A percentile compares a stretch with the other conserved stretches of the same genome.
Conservation (phyloP, 1,140 invertebrate genomes). For the Microplitis mediator region DNA sequence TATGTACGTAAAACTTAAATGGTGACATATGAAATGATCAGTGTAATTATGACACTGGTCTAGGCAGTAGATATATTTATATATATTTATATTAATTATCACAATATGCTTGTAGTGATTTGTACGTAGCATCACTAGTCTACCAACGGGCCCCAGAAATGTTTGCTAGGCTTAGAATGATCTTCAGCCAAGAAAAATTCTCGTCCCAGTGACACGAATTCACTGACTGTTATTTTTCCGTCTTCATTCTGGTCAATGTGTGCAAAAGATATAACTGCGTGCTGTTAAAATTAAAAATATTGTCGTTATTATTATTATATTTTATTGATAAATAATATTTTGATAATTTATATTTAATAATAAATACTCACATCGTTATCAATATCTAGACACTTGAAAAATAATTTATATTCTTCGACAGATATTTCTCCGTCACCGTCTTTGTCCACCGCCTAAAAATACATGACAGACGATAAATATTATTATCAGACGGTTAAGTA, state of each 20-base stretch:
- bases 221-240: constrained; percentile 75
- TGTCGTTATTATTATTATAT: constrained; percentile 8
- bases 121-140: constrained; percentile 45
- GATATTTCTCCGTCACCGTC: constrained; percentile 78
- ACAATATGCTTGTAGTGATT: too few species aligned
- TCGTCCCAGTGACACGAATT: constrained; percentile 78
- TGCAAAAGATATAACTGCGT: constrained; percentile 76
- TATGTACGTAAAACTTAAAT: too few species aligned
- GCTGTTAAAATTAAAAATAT: constrained; percentile 47
- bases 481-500: background rate
- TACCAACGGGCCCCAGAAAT: constrained; percentile 82
- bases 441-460: constrained; percentile 77
- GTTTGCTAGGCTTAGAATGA: constrained; percentile 75
- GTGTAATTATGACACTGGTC: too few species aligned
- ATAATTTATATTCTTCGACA: constrained; percentile 80
- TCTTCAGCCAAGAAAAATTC: constrained; percentile 82
- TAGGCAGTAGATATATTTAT: too few species aligned
- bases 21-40: too few species aligned
- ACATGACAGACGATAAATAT: constrained; percentile 29
- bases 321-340: background rate
- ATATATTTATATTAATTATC: too few species aligned
- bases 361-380: constrained; percentile 66
- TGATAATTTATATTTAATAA: background rate
- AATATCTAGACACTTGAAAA: constrained; percentile 79
- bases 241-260: constrained; percentile 79